Percentiles rank a stretch among this genome's conserved stretches.
Evolutionary conservation across 2,888 invertebrate genomes (phyloP).

Genomic region (Hypena proboscidalis): DNA sequence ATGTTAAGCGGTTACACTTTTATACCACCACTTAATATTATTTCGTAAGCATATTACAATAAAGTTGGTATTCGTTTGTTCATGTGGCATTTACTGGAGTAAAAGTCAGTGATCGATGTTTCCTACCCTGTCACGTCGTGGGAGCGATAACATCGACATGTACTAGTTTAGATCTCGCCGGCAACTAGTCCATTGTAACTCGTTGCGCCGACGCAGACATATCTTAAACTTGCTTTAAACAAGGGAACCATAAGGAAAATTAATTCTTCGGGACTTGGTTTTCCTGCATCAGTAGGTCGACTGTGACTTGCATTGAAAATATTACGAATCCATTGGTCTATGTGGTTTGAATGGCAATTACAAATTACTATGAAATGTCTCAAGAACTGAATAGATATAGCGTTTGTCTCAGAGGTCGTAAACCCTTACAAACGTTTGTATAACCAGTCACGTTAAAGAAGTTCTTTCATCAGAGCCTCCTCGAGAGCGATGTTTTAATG

Average conservation of each 20-base stretch:
- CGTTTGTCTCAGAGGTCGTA: too few relatives aligned
- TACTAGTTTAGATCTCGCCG: conserved; percentile 35
- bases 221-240: conserved; percentile 6
- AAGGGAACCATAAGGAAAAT: conserved; percentile 21
- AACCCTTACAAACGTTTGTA: too few relatives aligned
- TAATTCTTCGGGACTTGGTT: conserved; percentile 5
- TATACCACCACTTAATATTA: not conserved
- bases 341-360: too few relatives aligned
- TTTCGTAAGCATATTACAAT: conserved; percentile 2
- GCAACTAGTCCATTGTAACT: conserved; percentile 41
- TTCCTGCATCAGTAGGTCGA: conserved; percentile 11
- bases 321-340: conserved; percentile 18
- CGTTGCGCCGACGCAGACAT: conserved; percentile 34
- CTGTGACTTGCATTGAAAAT: conserved; percentile 11
- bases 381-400: too few relatives aligned
- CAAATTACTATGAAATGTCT: conserved; percentile 1
- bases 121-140: conserved; percentile 40
- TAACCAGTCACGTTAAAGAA: too few relatives aligned
- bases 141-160: conserved; percentile 40
- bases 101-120: conserved; percentile 50
- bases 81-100: conserved; percentile 22
- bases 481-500: too few relatives aligned
- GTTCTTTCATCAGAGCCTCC: too few relatives aligned
- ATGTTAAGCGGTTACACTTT: conserved; percentile 21
- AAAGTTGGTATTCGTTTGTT: conserved; percentile 28